phyloP scores from a whole-genome alignment of 2,113 vertebrate species.

The Clarias batrachus region DNA sequence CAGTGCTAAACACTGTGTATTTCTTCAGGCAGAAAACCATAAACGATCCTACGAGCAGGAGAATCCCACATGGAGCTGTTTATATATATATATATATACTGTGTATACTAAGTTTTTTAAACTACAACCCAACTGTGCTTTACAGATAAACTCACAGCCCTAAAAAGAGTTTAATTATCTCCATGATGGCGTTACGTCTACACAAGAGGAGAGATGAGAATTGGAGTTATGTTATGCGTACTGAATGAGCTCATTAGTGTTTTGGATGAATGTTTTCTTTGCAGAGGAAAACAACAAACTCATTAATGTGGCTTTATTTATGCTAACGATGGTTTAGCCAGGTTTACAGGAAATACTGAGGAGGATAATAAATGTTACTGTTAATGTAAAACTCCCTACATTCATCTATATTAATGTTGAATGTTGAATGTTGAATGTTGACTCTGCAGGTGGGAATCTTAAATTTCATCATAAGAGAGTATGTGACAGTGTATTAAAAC shows the following conservation, averaged over 20 bases:
- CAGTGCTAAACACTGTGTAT: not conserved
- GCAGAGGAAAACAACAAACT: not conserved
- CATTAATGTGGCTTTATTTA: constrained; percentile 1
- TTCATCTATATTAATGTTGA: not conserved
- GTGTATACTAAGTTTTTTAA: not conserved
- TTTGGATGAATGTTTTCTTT: constrained; percentile 9
- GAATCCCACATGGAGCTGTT: not conserved
- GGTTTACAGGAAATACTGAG: not conserved
- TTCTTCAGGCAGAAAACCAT: not conserved
- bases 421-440: no score
- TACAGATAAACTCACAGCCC: not conserved
- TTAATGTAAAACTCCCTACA: not conserved
- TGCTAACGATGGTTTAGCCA: not conserved
- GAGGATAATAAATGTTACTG: not conserved
- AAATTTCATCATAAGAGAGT: no score
- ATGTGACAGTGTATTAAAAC: no score
- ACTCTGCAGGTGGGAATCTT: not conserved
- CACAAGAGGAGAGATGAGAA: not conserved
- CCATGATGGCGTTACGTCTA: not conserved
- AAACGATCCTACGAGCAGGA: not conserved
- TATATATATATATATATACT: not conserved
- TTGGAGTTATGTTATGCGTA: constrained; percentile 15
- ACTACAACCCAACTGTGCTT: no score
- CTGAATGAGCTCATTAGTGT: constrained; percentile 12
- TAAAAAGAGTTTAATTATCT: not conserved